A percentile compares a stretch with the other conserved stretches of the same genome.
Evolutionary conservation across 2,113 vertebrate genomes (phyloP).

Genomic region (Myrmecobius fasciatus): DNA sequence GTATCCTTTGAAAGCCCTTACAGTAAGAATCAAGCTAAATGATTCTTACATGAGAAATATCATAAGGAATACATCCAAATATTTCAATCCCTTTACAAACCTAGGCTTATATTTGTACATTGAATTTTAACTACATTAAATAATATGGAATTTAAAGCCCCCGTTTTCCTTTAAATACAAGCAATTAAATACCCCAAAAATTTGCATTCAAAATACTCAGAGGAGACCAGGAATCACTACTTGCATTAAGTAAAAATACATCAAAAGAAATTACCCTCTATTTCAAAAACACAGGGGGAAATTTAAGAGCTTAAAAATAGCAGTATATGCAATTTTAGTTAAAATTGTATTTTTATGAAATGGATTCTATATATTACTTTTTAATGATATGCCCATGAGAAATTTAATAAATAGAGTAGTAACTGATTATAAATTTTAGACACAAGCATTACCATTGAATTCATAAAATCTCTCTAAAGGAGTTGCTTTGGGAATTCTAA

Average conservation of each 20-base stretch:
- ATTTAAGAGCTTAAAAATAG: slow-evolving; percentile 24
- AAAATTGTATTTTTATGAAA: background rate
- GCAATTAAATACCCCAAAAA: slow-evolving; percentile 17
- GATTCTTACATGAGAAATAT: background rate
- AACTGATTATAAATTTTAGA: slow-evolving; percentile 1
- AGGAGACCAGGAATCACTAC: slow-evolving; percentile 13
- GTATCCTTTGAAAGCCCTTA: background rate
- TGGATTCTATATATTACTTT: background rate
- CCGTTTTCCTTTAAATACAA: background rate
- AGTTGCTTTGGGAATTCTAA: background rate
- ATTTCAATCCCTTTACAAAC: background rate
- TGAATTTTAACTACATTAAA: background rate
- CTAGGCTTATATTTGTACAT: background rate
- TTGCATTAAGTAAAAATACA: background rate
- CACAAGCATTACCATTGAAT: slow-evolving; percentile 7
- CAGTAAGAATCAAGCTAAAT: background rate
- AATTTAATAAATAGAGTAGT: slow-evolving; percentile 1
- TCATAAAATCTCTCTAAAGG: slow-evolving; percentile 37
- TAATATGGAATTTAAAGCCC: background rate
- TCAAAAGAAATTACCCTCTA: slow-evolving; percentile 34
- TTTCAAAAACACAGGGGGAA: background rate
- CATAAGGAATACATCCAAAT: background rate
- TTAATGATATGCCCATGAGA: background rate
- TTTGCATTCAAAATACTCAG: background rate
- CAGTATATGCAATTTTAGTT: background rate